A percentile compares a stretch with the other conserved stretches of the same genome.
These are phyloP conservation scores for Tangara arthus DNA, from an alignment of 2,797 vertebrate genomes.

Conservation along the genomic window DNA sequence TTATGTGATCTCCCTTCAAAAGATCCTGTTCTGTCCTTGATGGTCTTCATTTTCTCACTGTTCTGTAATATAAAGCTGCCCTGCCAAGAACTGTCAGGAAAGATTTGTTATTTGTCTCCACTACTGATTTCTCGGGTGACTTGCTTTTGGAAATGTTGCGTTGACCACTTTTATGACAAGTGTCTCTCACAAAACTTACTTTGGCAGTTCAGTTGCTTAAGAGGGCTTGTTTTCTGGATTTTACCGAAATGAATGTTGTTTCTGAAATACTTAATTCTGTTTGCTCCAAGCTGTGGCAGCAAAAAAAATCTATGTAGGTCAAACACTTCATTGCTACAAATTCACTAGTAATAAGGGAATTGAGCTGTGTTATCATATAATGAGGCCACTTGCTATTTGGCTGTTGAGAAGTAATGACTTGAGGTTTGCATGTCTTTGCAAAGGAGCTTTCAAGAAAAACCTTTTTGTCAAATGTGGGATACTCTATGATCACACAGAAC, in stretches of 20 bases:
- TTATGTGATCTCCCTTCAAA: background rate
- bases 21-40: background rate
- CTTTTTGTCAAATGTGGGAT: background rate
- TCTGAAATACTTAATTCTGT: background rate
- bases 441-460: background rate
- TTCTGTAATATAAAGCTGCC: background rate
- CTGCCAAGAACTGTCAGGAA: background rate
- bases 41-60: background rate
- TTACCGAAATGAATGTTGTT: background rate
- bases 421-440: background rate
- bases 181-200: background rate
- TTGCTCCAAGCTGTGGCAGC: background rate
- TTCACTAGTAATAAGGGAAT: background rate
- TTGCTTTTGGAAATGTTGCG: background rate
- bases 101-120: background rate
- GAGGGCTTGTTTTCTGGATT: background rate
- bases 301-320: conserved; percentile 22
- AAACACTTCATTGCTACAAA: conserved; percentile 3
- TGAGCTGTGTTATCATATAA: background rate
- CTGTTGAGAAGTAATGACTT: background rate
- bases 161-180: background rate
- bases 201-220: background rate
- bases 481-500: background rate
- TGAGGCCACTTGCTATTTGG: background rate
- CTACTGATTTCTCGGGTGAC: background rate